Conservation (phyloP, 2,888 invertebrate genomes). For the Eilema depressum region DNA sequence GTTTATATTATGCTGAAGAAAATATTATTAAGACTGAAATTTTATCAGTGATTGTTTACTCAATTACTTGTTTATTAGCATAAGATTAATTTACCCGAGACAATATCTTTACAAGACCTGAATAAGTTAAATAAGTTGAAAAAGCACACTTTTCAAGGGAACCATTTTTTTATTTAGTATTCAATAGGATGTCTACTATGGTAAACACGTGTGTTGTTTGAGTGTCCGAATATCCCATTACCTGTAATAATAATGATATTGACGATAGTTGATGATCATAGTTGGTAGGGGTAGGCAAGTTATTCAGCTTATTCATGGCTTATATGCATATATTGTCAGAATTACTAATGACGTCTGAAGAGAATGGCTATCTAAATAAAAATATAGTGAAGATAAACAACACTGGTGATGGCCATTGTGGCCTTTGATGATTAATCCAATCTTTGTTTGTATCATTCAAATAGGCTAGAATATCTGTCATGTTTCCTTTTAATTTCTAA, state of each 20-base stretch:
- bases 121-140: no score
- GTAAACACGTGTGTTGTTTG: no score
- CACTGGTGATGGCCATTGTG: background rate
- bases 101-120: background rate
- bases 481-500: background rate
- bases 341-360: slow-evolving; percentile 9
- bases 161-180: no score
- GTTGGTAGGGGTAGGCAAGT: no score
- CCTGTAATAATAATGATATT: no score
- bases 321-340: background rate
- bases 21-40: slow-evolving; percentile 69
- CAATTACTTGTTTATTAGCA: slow-evolving; percentile 54
- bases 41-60: slow-evolving; percentile 64
- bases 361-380: slow-evolving; percentile 2
- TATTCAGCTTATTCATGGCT: no score
- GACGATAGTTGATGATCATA: no score
- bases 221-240: no score
- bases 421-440: background rate
- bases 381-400: background rate
- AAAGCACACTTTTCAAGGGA: no score
- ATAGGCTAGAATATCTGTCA: background rate
- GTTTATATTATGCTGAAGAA: slow-evolving; percentile 31
- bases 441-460: background rate
- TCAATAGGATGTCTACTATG: no score
- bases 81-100: slow-evolving; percentile 21